Evolutionary conservation across 2,797 vertebrate species (phyloP), one percentile per base, ranked within the genome.

Genomic region (Ptychobarbus kaznakovi): DNA sequence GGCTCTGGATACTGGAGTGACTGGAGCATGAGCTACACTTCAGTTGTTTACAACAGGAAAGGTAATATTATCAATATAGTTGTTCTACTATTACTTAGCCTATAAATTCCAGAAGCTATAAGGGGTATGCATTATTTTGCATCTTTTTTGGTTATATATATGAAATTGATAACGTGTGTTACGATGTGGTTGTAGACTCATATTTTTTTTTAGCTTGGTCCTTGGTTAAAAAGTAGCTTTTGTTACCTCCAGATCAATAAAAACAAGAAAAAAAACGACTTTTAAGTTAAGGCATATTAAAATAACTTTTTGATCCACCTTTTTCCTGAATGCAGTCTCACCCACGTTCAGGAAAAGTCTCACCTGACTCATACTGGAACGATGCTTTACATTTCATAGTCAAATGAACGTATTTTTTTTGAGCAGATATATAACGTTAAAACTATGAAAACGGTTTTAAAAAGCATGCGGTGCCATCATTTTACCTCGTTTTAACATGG

Each of bases 1-100:
- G 94, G 94, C 0, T 68, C 90, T 0, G 96, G 96, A 1, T 95
- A 95, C 89, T 97, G 97, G 97, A 98, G 98, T 4, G 92, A 96
- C 38, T 99, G 98, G 98, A 98, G 96, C 56, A 69, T 77, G 3
- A 58, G 94, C 1, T 91, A 92, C 42, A 89, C 92, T 70, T 96
- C 96, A 0, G 90, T 85, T 0, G 90, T 97, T 1, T 92, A 84
- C 56, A 97, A 96, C 87, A 92, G 96, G 90, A 94, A 91, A 96
- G 97, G 98, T 99, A 78, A 46, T 20, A 11, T 35, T 80, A 10
- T 51, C 28, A 16, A 28, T 44, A 40, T 53, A 56, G 13, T 56
- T 80, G 3, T 66, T 16, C 10, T 46, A 80, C 25, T 80, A 2
- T 80, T 35, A 80, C 12, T 49, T 75, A 38, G 9, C 28, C 13